Conservation (phyloP, 2,888 invertebrate genomes). For the Perizoma flavofasciatum region DNA sequence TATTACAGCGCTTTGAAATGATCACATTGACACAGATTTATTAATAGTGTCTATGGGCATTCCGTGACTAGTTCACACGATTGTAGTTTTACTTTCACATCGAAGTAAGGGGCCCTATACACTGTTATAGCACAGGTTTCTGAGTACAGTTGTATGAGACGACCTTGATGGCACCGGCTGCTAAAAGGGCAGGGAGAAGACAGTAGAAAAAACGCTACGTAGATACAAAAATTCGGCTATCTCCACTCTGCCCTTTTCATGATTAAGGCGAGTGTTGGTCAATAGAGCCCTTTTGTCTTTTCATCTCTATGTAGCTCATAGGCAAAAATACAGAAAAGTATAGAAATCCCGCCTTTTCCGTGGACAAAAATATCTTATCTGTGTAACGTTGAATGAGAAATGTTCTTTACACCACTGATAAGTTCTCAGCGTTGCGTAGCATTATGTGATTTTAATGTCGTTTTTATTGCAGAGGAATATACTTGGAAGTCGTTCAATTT, state of each 20-base stretch:
- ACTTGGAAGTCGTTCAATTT: conserved; percentile 18
- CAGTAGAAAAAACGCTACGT: too few relatives aligned
- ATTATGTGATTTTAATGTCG: conserved; percentile 33
- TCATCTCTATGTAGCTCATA: too few relatives aligned
- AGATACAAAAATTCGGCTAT: too few relatives aligned
- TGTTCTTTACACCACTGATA: conserved; percentile 8
- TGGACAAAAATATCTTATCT: neutral
- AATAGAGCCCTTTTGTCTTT: too few relatives aligned
- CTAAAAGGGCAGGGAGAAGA: too few relatives aligned
- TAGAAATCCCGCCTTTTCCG: too few relatives aligned
- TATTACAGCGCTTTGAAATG: conserved; percentile 13
- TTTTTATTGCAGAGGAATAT: conserved; percentile 25
- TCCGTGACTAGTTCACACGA: conserved; percentile 55
- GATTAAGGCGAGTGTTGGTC: too few relatives aligned
- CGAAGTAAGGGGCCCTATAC: conserved; percentile 19
- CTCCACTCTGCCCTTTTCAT: too few relatives aligned
- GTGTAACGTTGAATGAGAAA: conserved; percentile 8
- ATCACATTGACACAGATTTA: conserved; percentile 20
- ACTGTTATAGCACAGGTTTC: neutral
- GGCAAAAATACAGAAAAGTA: too few relatives aligned
- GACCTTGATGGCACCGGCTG: too few relatives aligned
- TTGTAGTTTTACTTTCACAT: conserved; percentile 51
- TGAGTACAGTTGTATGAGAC: conserved; percentile 5
- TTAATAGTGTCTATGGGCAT: conserved; percentile 25
- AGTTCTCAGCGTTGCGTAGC: conserved; percentile 30